phyloP scores from a whole-genome alignment of 1,140 invertebrate species.

The Formica selysi region DNA sequence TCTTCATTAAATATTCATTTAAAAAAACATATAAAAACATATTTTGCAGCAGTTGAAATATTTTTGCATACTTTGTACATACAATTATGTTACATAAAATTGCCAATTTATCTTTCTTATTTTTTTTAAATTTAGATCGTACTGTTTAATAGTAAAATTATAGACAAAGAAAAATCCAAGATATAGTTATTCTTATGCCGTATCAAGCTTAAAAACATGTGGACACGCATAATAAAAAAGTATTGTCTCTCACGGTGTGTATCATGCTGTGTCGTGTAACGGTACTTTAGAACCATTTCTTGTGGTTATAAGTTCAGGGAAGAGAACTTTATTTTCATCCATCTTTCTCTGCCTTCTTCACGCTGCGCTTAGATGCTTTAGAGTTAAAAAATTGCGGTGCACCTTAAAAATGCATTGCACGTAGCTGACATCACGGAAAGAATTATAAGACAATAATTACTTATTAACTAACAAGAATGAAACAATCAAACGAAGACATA shows the following conservation, averaged over 20 bases:
- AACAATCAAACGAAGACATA: not conserved
- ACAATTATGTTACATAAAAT: not conserved
- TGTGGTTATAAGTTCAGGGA: slow-evolving; percentile 43
- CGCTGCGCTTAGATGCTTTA: slow-evolving; percentile 43
- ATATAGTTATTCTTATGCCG: slow-evolving; percentile 10
- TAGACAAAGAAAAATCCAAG: not conserved
- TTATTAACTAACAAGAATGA: not conserved
- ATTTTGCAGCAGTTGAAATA: slow-evolving; percentile 5
- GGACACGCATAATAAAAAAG: slow-evolving; percentile 43
- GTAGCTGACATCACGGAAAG: not conserved
- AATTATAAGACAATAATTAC: slow-evolving; percentile 21
- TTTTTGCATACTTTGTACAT: not conserved
- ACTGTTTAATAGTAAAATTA: not conserved
- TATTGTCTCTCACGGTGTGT: slow-evolving; percentile 18
- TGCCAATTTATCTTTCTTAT: not conserved
- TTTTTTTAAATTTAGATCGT: not conserved
- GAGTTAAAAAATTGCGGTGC: slow-evolving; percentile 66
- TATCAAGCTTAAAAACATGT: slow-evolving; percentile 17
- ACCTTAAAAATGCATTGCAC: slow-evolving; percentile 52
- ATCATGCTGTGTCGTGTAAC: slow-evolving; percentile 39
- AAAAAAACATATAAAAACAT: not conserved
- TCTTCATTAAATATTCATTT: slow-evolving; percentile 14
- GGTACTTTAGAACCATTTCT: slow-evolving; percentile 35
- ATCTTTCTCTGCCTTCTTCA: slow-evolving; percentile 60
- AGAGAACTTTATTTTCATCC: slow-evolving; percentile 68